A percentile compares a stretch with the other conserved stretches of the same genome.
These are phyloP conservation scores for Misgurnus mizolepis DNA, from an alignment of 2,113 vertebrate genomes.

Conservation along the genomic window DNA sequence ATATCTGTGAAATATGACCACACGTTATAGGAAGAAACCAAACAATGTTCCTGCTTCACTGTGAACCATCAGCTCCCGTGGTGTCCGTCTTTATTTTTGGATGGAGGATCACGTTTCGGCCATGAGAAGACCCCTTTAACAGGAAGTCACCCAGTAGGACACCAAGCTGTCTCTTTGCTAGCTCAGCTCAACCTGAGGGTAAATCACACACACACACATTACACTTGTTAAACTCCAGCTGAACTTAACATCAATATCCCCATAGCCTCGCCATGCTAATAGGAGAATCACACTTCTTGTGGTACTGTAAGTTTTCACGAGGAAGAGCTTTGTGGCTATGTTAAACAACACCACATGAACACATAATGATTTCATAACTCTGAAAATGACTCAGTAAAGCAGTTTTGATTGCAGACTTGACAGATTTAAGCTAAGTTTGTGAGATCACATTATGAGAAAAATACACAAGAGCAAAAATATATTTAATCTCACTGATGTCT, in stretches of 20 bases:
- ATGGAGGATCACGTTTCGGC: conserved; percentile 64
- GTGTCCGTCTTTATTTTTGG: conserved; percentile 72
- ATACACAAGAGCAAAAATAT: no score
- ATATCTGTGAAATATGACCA: conserved; percentile 57
- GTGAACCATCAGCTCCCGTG: conserved; percentile 60
- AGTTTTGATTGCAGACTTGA: not conserved
- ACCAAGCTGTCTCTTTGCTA: conserved; percentile 23
- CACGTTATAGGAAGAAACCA: conserved; percentile 69
- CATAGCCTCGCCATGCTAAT: conserved; percentile 36
- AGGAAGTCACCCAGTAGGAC: conserved; percentile 70
- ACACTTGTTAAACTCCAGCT: conserved; percentile 46
- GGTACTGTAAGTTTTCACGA: conserved; percentile 14
- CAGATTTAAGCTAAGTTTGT: conserved; percentile 19
- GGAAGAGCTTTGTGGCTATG: conserved; percentile 37
- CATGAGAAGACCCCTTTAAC: conserved; percentile 69
- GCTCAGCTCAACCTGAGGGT: conserved; percentile 32
- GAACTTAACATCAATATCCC: conserved; percentile 44
- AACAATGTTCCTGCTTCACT: conserved; percentile 56
- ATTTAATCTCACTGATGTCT: no score
- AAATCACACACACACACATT: conserved; percentile 27
- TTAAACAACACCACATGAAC: conserved; percentile 51
- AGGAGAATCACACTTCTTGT: conserved; percentile 32
- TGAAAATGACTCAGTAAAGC: conserved; percentile 9
- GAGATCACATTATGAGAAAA: not conserved
- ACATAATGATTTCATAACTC: conserved; percentile 21